Evolutionary conservation across 2,888 invertebrate genomes (phyloP).

Genomic region (Siphlonurus alternatus): DNA sequence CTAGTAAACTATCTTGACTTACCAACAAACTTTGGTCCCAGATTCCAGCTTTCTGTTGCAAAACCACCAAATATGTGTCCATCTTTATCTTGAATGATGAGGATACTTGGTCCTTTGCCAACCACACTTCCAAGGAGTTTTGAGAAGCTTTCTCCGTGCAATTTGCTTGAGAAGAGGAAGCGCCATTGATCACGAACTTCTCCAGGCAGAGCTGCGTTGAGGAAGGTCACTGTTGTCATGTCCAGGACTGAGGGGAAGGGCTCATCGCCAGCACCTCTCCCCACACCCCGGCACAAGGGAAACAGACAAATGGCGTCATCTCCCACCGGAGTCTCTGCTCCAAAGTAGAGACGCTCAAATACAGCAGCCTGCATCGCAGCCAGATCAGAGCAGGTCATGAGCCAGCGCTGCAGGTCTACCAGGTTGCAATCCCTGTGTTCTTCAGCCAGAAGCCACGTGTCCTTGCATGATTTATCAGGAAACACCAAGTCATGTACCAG

Average conservation of each 20-base stretch:
- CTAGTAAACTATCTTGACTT: constrained; percentile 13
- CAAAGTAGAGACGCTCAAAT: constrained; percentile 7
- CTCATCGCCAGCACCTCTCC: background rate
- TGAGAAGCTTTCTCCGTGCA: constrained; percentile 82
- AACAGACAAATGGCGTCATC: background rate
- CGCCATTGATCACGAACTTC: constrained; percentile 66
- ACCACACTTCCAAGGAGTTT: constrained; percentile 60
- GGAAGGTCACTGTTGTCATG: constrained; percentile 58
- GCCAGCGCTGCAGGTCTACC: constrained; percentile 8
- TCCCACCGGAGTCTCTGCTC: background rate
- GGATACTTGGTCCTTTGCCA: constrained; percentile 64
- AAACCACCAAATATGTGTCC: constrained; percentile 83
- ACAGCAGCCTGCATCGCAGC: constrained; percentile 8
- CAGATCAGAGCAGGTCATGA: constrained; percentile 7
- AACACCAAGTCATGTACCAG: constrained; percentile 18
- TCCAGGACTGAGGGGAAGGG: constrained; percentile 27
- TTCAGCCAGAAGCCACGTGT: background rate
- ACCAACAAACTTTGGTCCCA: constrained; percentile 62
- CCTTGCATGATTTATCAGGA: constrained; percentile 1
- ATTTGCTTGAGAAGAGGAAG: constrained; percentile 69
- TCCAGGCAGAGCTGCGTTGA: constrained; percentile 62
- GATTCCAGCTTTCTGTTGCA: constrained; percentile 59
- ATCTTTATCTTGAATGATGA: constrained; percentile 65
- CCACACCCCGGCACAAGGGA: constrained; percentile 8
- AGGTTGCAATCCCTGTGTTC: background rate